Percentiles rank a stretch among this genome's conserved stretches.
Evolutionary conservation across 1,140 invertebrate species (phyloP).

Genomic region (Diachasmimorpha longicaudata): DNA sequence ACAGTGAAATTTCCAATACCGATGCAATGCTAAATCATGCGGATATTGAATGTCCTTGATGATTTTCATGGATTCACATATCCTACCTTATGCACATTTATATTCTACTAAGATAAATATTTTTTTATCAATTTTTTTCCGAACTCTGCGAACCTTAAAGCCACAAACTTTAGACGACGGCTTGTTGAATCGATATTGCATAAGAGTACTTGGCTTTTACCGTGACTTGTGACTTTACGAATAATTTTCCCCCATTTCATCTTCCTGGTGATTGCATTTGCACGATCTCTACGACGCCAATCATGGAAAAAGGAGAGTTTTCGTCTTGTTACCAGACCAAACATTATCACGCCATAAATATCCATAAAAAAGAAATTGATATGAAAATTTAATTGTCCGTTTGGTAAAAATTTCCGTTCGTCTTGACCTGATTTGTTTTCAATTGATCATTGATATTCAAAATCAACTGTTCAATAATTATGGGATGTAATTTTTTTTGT

Average conservation of each 20-base stretch:
- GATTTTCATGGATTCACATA: neutral
- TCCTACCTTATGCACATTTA: neutral
- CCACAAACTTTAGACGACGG: neutral
- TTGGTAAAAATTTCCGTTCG: too few relatives aligned
- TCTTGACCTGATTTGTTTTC: too few relatives aligned
- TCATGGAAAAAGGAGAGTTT: neutral
- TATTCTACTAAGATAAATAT: too few relatives aligned
- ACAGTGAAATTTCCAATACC: neutral
- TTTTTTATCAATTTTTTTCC: too few relatives aligned
- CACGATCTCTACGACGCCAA: neutral
- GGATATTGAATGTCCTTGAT: neutral
- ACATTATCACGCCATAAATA: constrained; percentile 5
- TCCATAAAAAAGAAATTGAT: too few relatives aligned
- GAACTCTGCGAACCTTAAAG: too few relatives aligned
- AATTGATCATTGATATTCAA: too few relatives aligned
- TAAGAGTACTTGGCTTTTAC: neutral
- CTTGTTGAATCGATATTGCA: neutral
- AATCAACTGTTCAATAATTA: too few relatives aligned
- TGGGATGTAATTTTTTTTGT: too few relatives aligned
- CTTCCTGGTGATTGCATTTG: neutral
- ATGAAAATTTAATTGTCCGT: too few relatives aligned
- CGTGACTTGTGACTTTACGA: neutral
- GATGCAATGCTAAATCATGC: neutral
- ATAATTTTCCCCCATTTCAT: neutral
- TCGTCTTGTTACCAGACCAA: constrained; percentile 14